phyloP scores from a whole-genome alignment of 2,797 vertebrate species.

The Linurgus olivaceus region DNA sequence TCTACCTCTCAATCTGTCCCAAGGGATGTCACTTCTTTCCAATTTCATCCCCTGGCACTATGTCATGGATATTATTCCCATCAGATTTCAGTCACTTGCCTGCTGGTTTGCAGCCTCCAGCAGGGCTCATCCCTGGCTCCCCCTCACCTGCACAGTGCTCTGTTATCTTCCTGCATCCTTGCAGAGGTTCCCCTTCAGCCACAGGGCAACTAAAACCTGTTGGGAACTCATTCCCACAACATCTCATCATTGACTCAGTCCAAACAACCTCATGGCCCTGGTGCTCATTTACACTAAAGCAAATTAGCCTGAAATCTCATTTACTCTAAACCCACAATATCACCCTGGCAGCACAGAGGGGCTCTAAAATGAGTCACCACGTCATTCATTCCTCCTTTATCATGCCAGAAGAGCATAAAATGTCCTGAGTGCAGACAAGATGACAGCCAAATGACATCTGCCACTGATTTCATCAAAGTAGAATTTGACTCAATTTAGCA shows the following conservation, averaged over 20 bases:
- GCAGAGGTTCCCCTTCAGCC: neutral
- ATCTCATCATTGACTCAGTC: neutral
- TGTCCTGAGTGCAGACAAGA: neutral
- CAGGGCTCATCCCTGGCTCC: neutral
- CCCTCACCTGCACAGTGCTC: fast-evolving
- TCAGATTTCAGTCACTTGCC: neutral
- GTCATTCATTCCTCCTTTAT: neutral
- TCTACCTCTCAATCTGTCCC: neutral
- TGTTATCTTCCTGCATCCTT: neutral
- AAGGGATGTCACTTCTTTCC: neutral
- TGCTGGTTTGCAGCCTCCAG: neutral
- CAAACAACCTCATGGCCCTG: neutral
- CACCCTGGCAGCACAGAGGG: neutral
- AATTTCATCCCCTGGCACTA: neutral
- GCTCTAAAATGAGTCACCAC: neutral
- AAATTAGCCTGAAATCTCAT: neutral
- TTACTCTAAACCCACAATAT: neutral
- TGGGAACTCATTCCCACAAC: neutral
- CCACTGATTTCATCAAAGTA: neutral
- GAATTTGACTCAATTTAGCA: neutral
- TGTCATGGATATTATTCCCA: neutral
- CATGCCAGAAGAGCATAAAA: neutral
- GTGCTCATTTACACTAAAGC: neutral
- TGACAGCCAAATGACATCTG: neutral
- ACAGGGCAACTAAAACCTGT: neutral